Percentiles rank a stretch among this genome's conserved stretches.
Evolutionary conservation across 2,113 vertebrate species (phyloP).

Genomic region (Seriola aureovittata): DNA sequence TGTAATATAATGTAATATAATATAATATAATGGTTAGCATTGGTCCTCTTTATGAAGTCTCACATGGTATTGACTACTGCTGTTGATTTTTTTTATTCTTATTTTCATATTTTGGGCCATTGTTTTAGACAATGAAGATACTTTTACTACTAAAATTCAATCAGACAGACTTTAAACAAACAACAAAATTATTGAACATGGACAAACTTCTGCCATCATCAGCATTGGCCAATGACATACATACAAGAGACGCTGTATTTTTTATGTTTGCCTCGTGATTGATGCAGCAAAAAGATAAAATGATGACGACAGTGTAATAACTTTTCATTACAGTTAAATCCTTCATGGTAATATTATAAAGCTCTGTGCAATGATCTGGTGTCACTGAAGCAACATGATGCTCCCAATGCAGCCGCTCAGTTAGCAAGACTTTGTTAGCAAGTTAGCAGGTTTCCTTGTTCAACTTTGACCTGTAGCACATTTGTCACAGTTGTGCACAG

Average conservation of each 20-base stretch:
- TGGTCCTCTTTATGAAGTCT: too few relatives aligned
- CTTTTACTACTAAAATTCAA: background rate
- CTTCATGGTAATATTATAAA: background rate
- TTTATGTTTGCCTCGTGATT: background rate
- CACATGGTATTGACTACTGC: too few relatives aligned
- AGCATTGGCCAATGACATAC: background rate
- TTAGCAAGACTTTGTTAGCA: too few relatives aligned
- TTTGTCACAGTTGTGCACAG: background rate
- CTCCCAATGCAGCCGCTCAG: background rate
- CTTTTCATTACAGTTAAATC: background rate
- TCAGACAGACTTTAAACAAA: background rate
- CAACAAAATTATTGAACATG: background rate
- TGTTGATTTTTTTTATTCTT: too few relatives aligned
- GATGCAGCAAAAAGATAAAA: background rate
- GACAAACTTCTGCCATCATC: background rate
- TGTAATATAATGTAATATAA: too few relatives aligned
- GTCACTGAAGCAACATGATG: background rate
- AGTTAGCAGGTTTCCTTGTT: background rate
- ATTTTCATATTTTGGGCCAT: too few relatives aligned
- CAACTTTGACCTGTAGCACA: background rate
- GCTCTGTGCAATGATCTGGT: too few relatives aligned
- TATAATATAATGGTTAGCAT: too few relatives aligned
- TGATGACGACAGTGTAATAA: background rate
- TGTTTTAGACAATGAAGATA: too few relatives aligned
- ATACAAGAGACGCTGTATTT: background rate